phyloP scores from a whole-genome alignment of 2,113 vertebrate species.

The Toxotes chatareus region DNA sequence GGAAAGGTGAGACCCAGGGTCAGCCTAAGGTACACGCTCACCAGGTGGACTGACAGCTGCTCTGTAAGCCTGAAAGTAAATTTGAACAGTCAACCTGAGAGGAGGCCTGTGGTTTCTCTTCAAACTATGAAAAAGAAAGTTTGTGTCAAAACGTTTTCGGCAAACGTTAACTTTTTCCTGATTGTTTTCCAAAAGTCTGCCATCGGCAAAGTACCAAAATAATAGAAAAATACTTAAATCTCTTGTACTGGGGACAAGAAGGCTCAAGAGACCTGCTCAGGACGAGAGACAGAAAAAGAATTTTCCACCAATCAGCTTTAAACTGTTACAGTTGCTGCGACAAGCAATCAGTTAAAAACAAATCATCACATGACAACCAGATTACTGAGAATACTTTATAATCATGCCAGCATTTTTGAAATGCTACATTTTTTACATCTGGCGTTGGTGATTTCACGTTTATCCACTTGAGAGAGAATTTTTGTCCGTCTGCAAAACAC shows the following conservation, averaged over 20 bases:
- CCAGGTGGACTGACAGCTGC: conserved; percentile 17
- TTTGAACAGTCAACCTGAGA: conserved; percentile 7
- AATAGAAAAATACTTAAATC: neutral
- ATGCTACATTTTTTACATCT: neutral
- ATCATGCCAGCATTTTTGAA: conserved; percentile 1
- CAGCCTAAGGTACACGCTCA: conserved; percentile 5
- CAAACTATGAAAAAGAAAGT: neutral
- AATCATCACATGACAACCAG: neutral
- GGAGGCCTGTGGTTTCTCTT: neutral
- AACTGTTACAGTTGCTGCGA: neutral
- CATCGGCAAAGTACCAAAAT: neutral
- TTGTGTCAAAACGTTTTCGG: neutral
- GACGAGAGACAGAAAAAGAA: neutral
- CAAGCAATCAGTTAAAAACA: neutral
- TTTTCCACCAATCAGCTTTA: neutral
- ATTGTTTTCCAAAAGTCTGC: conserved; percentile 12
- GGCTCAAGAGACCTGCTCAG: neutral
- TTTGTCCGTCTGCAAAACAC: neutral
- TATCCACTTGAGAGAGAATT: neutral
- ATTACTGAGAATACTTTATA: neutral
- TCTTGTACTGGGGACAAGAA: neutral
- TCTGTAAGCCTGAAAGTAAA: neutral
- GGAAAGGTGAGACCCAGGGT: conserved; percentile 90
- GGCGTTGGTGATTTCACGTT: neutral
- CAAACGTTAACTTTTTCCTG: neutral